These are phyloP conservation scores for Struthidea cinerea DNA, from an alignment of 2,113 vertebrate species.

Conservation along the genomic window DNA sequence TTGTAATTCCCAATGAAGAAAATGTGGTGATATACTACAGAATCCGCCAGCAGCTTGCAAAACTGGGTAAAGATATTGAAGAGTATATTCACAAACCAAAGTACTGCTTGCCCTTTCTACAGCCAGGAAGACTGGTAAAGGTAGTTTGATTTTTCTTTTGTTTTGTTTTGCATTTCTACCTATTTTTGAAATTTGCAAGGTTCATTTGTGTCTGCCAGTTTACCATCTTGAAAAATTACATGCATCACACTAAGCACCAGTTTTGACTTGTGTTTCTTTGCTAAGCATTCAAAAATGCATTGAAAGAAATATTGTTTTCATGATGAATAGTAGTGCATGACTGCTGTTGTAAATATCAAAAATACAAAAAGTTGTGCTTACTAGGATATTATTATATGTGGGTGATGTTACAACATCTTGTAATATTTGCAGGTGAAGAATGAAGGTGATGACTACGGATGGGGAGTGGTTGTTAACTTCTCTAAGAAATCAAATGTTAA, in stretches of 20 bases:
- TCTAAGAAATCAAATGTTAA: slow-evolving; percentile 94
- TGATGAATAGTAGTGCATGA: background rate
- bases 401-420: background rate
- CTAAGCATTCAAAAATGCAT: background rate
- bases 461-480: slow-evolving; percentile 98
- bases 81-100: slow-evolving; percentile 94
- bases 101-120: slow-evolving; percentile 93
- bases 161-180: background rate
- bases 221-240: background rate
- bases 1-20: slow-evolving; percentile 93
- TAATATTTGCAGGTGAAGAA: slow-evolving; percentile 84
- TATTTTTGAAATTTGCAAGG: background rate
- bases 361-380: background rate
- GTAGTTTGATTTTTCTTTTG: slow-evolving; percentile 48
- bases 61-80: slow-evolving; percentile 91
- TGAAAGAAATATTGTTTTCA: background rate
- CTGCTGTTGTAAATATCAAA: background rate
- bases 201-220: background rate
- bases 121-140: slow-evolving; percentile 93
- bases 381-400: background rate
- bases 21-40: slow-evolving; percentile 93
- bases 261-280: background rate
- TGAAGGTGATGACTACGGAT: slow-evolving; percentile 90
- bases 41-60: slow-evolving; percentile 93
- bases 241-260: rapidly evolving